These are phyloP conservation scores for Idris sp. DNA, from an alignment of 1,140 invertebrate genomes.

Conservation along the genomic window DNA sequence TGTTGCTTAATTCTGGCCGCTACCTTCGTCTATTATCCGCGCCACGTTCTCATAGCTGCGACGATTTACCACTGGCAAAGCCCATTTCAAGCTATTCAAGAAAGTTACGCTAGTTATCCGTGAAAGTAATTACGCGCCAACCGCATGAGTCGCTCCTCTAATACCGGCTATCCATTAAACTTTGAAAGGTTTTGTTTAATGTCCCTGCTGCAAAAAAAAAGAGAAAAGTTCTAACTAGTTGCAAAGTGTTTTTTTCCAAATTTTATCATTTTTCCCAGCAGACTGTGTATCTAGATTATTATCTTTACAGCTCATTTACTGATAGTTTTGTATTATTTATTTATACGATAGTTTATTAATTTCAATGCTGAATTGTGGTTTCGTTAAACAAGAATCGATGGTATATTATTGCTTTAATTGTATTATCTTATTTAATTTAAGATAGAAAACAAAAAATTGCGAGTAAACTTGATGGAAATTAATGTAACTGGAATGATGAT, in stretches of 20 bases:
- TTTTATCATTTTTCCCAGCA: neutral
- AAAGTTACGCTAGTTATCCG: slow-evolving; percentile 53
- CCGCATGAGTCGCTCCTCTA: slow-evolving; percentile 32
- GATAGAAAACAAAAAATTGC: no score
- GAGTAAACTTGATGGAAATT: neutral
- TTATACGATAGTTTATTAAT: no score
- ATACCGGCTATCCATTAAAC: slow-evolving; percentile 43
- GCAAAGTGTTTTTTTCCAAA: no score
- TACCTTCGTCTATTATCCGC: slow-evolving; percentile 21
- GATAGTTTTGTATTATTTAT: no score
- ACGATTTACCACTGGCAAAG: slow-evolving; percentile 17
- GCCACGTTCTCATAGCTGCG: neutral
- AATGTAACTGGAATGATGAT: neutral
- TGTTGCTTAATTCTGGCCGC: slow-evolving; percentile 28
- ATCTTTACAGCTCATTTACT: no score
- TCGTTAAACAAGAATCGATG: no score
- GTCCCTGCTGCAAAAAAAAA: no score
- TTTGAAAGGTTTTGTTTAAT: slow-evolving; percentile 53
- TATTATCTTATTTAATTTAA: no score
- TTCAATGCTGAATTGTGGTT: no score
- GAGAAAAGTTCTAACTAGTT: no score
- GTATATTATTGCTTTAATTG: no score
- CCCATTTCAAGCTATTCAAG: slow-evolving; percentile 38
- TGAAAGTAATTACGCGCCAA: slow-evolving; percentile 52
- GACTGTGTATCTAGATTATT: no score